Evolutionary conservation across 2,797 vertebrate genomes (phyloP).

Genomic region (Spinus olivaceus): DNA sequence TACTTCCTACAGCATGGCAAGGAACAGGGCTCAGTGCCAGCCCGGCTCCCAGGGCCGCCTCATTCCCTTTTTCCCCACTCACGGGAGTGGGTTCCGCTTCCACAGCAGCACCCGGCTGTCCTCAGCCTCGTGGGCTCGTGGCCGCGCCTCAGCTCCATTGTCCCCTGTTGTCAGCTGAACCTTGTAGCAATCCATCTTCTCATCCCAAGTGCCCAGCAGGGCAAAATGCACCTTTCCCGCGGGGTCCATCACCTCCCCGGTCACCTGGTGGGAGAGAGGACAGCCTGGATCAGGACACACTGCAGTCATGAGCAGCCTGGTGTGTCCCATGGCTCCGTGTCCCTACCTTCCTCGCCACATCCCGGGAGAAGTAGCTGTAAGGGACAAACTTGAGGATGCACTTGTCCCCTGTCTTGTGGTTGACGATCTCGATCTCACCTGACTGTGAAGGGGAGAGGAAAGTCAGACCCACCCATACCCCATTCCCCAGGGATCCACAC

Average conservation of each 20-base stretch:
- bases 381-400: constrained; percentile 96
- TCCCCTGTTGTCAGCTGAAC: constrained; percentile 80
- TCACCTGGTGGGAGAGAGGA: constrained; percentile 78
- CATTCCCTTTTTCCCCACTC: constrained; percentile 58
- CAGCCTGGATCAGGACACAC: no score
- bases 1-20: constrained; percentile 76
- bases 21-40: not conserved
- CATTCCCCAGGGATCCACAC: rapidly evolving
- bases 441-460: constrained; percentile 74
- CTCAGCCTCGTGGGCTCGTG: constrained; percentile 83
- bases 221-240: constrained; percentile 89
- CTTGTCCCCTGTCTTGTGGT: constrained; percentile 91
- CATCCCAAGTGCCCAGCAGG: constrained; percentile 94
- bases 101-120: constrained; percentile 83
- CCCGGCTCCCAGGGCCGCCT: rapidly evolving
- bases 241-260: constrained; percentile 89
- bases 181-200: constrained; percentile 94
- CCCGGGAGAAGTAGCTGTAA: constrained; percentile 97
- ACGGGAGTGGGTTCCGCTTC: constrained; percentile 91
- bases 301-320: rapidly evolving
- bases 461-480: not conserved
- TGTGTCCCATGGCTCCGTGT: rapidly evolving
- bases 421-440: constrained; percentile 93
- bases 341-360: constrained; percentile 90
- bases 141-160: constrained; percentile 85